phyloP scores from a whole-genome alignment of 2,113 vertebrate species.

The Rousettus leschenaultii region DNA sequence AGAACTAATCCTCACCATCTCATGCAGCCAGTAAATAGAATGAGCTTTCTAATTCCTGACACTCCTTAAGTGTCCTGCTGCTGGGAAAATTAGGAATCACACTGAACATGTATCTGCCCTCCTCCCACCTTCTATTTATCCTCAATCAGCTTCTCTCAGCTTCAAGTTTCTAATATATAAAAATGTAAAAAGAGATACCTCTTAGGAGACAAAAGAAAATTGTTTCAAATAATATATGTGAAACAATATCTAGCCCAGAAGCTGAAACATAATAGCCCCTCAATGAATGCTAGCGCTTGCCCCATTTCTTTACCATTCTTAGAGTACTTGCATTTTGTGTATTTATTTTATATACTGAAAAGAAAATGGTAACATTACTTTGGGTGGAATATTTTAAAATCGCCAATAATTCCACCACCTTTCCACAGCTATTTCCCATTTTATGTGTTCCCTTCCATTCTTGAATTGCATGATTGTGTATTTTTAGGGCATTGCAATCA shows the following conservation, averaged over 20 bases:
- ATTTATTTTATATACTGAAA: neutral
- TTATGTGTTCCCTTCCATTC: neutral
- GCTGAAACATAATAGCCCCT: neutral
- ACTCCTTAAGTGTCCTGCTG: neutral
- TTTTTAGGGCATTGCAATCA: slow-evolving; percentile 32
- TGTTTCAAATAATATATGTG: neutral
- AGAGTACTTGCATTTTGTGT: neutral
- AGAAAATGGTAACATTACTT: neutral
- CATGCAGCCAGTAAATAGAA: neutral
- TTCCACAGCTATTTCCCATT: neutral
- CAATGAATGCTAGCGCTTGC: neutral
- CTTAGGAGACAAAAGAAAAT: neutral
- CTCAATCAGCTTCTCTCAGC: neutral
- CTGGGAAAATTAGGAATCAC: neutral
- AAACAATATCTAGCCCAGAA: neutral
- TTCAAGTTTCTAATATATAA: neutral
- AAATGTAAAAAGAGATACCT: neutral
- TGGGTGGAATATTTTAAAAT: neutral
- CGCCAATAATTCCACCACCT: neutral
- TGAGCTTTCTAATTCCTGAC: neutral
- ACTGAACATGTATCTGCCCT: neutral
- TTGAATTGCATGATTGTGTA: neutral
- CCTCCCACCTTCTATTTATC: neutral
- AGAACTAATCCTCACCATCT: neutral
- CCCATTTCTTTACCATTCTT: neutral